phyloP scores from a whole-genome alignment of 2,113 vertebrate species.

The Vidua macroura region DNA sequence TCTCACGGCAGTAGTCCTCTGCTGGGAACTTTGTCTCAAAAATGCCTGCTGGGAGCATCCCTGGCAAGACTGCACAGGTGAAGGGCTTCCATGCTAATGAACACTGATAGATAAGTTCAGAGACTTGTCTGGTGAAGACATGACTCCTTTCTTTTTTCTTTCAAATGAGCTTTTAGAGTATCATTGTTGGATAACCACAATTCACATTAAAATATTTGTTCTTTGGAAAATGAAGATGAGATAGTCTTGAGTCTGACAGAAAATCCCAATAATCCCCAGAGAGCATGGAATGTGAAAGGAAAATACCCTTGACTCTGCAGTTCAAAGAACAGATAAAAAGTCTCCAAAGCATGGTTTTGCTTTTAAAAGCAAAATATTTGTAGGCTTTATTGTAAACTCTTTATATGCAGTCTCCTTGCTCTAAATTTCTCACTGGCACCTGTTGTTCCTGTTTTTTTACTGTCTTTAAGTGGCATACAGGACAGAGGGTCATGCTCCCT shows the following conservation, averaged over 20 bases:
- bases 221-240: not conserved
- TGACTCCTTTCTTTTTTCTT: not conserved
- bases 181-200: not conserved
- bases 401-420: not conserved
- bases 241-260: not conserved
- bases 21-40: not conserved
- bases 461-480: not conserved
- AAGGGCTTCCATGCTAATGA: not conserved
- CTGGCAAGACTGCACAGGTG: not conserved
- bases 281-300: not conserved
- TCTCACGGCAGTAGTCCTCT: not conserved
- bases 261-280: not conserved
- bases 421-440: not conserved
- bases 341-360: not conserved
- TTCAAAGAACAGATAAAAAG: slow-evolving; percentile 2
- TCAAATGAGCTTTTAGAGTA: not conserved
- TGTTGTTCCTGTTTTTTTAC: not conserved
- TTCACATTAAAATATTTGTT: not conserved
- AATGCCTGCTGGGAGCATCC: not conserved
- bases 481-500: not conserved
- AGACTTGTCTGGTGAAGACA: not conserved
- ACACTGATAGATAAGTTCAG: not conserved
- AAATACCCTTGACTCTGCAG: not conserved
- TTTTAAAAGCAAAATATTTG: not conserved
- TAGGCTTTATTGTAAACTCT: not conserved